Conservation (phyloP, 1,140 invertebrate species). For the Calosoma granatense region DNA sequence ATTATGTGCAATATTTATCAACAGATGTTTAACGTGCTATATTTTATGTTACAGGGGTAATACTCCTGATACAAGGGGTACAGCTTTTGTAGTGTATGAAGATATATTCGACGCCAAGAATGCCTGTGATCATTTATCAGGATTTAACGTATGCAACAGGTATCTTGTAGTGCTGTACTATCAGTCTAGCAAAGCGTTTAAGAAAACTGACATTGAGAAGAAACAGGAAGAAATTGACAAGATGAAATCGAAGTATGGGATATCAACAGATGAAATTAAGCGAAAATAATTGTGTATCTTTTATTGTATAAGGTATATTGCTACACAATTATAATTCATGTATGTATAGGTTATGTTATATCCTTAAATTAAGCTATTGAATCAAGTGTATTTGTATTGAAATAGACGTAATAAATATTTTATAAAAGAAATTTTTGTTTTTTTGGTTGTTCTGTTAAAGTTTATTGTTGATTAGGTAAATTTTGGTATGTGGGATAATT, state of each 20-base stretch:
- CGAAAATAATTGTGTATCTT: constrained; percentile 29
- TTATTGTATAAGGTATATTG: constrained; percentile 17
- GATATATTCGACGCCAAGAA: constrained; percentile 99
- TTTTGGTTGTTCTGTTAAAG: too few species aligned
- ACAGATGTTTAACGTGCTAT: not conserved
- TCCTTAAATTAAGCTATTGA: too few species aligned
- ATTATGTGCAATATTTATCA: constrained; percentile 15
- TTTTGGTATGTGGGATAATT: too few species aligned
- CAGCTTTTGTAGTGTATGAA: constrained; percentile 98
- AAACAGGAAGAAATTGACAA: constrained; percentile 95
- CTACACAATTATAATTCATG: too few species aligned
- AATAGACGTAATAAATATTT: too few species aligned
- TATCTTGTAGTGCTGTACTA: constrained; percentile 98
- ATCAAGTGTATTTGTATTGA: too few species aligned
- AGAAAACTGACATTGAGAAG: constrained; percentile 92
- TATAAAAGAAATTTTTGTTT: too few species aligned
- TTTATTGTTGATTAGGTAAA: too few species aligned
- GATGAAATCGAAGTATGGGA: constrained; percentile 88
- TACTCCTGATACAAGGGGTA: constrained; percentile 94
- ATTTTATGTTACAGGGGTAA: constrained; percentile 69
- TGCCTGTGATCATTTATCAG: constrained; percentile 97
- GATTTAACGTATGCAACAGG: constrained; percentile 98
- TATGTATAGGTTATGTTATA: too few species aligned
- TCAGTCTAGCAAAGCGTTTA: constrained; percentile 89
- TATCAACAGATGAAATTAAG: constrained; percentile 39